Conservation (phyloP, 2,797 vertebrate species). For the Hypotaenidia philippensis region DNA sequence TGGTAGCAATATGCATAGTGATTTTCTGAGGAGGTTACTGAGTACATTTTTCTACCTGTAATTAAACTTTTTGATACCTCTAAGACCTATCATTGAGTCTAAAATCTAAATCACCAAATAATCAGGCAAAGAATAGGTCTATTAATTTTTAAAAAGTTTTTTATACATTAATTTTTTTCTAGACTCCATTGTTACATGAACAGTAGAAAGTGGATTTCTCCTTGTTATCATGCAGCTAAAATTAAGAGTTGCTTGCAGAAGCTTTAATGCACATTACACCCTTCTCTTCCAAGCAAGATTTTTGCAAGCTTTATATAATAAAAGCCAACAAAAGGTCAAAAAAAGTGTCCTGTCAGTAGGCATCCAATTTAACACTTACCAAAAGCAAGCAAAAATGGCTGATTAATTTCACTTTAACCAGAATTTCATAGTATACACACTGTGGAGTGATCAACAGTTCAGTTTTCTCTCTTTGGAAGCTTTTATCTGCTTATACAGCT, state of each 20-base stretch:
- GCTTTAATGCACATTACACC: not conserved
- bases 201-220: not conserved
- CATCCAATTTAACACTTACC: not conserved
- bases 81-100: not conserved
- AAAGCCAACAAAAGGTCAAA: not conserved
- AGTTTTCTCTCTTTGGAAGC: not conserved
- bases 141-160: not conserved
- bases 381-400: not conserved
- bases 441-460: not conserved
- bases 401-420: not conserved
- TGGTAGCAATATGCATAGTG: rapidly evolving
- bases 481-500: not conserved
- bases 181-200: not conserved
- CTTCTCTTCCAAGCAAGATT: not conserved
- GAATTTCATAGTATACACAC: not conserved
- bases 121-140: not conserved
- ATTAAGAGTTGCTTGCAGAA: not conserved
- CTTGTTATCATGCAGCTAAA: not conserved
- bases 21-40: not conserved
- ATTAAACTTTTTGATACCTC: not conserved
- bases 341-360: not conserved
- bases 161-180: too few species aligned
- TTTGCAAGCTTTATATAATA: not conserved
- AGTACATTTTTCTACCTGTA: not conserved
- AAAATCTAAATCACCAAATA: not conserved